A percentile compares a stretch with the other conserved stretches of the same genome.
Evolutionary conservation across 2,888 invertebrate species (phyloP).

Genomic region (Neria commutata): DNA sequence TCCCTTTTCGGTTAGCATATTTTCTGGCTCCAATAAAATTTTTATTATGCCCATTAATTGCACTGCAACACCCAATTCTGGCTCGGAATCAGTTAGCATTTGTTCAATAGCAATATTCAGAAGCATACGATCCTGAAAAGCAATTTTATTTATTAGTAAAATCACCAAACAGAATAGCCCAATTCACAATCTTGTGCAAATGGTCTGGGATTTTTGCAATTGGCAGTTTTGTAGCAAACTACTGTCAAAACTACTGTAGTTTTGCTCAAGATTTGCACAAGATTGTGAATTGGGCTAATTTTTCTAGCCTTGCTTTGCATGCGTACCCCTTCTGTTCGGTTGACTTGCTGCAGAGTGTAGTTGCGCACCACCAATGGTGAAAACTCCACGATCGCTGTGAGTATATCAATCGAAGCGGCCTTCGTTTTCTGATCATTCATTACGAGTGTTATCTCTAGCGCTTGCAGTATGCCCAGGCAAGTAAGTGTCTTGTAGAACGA

Average conservation of each 20-base stretch:
- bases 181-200: too few species aligned
- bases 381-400: slow-evolving; percentile 97
- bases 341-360: slow-evolving; percentile 91
- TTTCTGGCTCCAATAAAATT: slow-evolving; percentile 94
- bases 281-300: too few species aligned
- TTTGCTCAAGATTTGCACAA: too few species aligned
- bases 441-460: slow-evolving; percentile 87
- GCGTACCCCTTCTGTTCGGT: slow-evolving; percentile 83
- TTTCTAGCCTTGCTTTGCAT: background rate
- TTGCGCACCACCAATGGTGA: slow-evolving; percentile 97
- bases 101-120: slow-evolving; percentile 97
- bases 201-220: too few species aligned
- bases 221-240: too few species aligned
- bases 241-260: too few species aligned
- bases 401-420: slow-evolving; percentile 96
- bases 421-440: slow-evolving; percentile 94
- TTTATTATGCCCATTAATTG: slow-evolving; percentile 95
- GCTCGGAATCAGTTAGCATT: slow-evolving; percentile 95
- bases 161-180: background rate
- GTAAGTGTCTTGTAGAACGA: slow-evolving; percentile 95
- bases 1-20: slow-evolving; percentile 97
- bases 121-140: slow-evolving; percentile 87
- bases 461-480: slow-evolving; percentile 84
- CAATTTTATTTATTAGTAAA: background rate
- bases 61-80: slow-evolving; percentile 96